Conservation (phyloP, 2,888 invertebrate genomes). For the Brachyopa scutellaris region DNA sequence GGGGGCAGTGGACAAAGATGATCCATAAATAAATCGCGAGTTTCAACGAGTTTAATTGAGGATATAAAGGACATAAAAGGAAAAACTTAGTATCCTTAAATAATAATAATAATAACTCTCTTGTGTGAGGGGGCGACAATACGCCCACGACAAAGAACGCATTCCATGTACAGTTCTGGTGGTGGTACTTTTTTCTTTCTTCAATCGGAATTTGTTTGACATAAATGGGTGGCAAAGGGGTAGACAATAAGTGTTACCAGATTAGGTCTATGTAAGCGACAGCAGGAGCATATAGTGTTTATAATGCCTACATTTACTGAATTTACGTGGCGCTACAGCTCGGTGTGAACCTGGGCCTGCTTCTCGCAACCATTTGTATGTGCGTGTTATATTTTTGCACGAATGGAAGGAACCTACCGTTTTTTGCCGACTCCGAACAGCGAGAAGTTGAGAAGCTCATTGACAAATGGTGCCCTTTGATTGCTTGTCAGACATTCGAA, state of each 20-base stretch:
- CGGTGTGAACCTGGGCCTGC: no score
- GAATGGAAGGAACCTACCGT: no score
- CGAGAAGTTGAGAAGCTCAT: no score
- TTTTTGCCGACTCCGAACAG: no score
- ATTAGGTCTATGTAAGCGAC: not conserved
- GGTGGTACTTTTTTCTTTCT: constrained; percentile 8
- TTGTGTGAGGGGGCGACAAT: constrained; percentile 3
- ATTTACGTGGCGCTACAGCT: no score
- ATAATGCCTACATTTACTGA: no score
- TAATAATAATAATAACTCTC: constrained; percentile 14
- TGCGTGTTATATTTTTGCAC: no score
- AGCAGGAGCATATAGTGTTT: no score
- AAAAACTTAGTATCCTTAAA: constrained; percentile 36
- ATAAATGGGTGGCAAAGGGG: constrained; percentile 5
- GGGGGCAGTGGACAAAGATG: constrained; percentile 30
- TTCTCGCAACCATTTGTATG: no score
- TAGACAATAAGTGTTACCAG: constrained; percentile 9
- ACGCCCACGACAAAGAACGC: constrained; percentile 20
- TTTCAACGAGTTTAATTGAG: constrained; percentile 31
- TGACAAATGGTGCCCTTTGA: no score
- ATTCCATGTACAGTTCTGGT: constrained; percentile 12
- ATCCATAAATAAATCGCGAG: constrained; percentile 60
- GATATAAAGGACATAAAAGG: constrained; percentile 10
- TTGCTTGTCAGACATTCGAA: no score
- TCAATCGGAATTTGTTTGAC: constrained; percentile 28